Conservation (phyloP, 2,888 invertebrate species). For the Rhagonycha lutea region DNA sequence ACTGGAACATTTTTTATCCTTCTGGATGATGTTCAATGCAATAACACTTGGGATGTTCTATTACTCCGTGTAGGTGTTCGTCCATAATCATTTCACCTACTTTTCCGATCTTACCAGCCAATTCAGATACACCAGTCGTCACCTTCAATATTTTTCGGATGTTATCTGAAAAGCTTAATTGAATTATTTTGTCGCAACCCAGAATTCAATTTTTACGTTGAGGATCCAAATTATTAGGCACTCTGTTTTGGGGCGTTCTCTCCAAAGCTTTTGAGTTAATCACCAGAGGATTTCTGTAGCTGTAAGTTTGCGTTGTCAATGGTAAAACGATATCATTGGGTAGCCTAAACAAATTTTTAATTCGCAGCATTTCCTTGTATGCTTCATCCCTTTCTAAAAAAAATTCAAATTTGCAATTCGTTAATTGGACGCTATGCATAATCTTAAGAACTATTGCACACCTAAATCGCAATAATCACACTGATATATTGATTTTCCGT, state of each 20-base stretch:
- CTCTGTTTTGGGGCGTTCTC: background rate
- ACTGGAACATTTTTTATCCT: background rate
- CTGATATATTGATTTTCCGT: slow-evolving; percentile 62
- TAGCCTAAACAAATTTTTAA: slow-evolving; percentile 11
- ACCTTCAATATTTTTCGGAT: slow-evolving; percentile 53
- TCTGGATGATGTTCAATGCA: background rate
- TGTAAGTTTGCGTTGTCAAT: slow-evolving; percentile 20
- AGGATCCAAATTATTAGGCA: slow-evolving; percentile 17
- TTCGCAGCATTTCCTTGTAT: slow-evolving; percentile 13
- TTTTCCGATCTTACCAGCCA: slow-evolving; percentile 52
- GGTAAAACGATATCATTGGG: slow-evolving; percentile 26
- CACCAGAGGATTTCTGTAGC: slow-evolving; percentile 23
- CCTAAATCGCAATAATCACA: slow-evolving; percentile 61
- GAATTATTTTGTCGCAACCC: background rate
- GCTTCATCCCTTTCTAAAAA: slow-evolving; percentile 10
- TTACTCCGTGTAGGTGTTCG: slow-evolving; percentile 55
- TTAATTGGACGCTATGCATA: no score
- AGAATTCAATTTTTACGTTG: slow-evolving; percentile 2
- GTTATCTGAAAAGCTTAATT: slow-evolving; percentile 29
- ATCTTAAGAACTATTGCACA: slow-evolving; percentile 35
- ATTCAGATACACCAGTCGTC: slow-evolving; percentile 55
- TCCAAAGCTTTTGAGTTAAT: slow-evolving; percentile 17
- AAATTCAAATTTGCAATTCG: background rate
- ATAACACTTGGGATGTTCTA: background rate
- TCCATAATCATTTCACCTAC: slow-evolving; percentile 55